Evolutionary conservation across 1,140 invertebrate species (phyloP).

Genomic region (Megathymus violae): DNA sequence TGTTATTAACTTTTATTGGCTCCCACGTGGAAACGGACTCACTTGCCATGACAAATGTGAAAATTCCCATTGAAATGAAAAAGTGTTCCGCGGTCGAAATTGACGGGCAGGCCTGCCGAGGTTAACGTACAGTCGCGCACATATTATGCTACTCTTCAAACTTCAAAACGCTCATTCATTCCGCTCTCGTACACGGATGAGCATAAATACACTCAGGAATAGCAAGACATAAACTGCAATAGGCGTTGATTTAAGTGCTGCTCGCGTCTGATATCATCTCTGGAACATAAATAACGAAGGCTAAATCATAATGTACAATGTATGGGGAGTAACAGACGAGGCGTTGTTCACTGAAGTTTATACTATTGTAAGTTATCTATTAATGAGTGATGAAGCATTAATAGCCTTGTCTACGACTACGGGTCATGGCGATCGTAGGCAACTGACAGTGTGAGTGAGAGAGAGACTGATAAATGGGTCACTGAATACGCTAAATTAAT

Average conservation of each 20-base stretch:
- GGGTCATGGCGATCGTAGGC: no score
- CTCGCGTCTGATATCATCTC: constrained; percentile 7
- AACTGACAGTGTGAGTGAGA: no score
- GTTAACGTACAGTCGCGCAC: background rate
- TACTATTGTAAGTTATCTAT: background rate
- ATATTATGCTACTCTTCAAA: background rate
- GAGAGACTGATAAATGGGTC: no score
- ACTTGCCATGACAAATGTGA: no score
- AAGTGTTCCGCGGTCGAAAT: background rate
- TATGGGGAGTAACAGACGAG: background rate
- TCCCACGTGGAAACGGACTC: no score
- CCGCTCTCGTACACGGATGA: background rate
- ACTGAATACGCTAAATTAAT: no score
- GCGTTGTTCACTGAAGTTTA: background rate
- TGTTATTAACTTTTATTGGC: no score
- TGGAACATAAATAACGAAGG: constrained; percentile 15
- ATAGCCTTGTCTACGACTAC: no score
- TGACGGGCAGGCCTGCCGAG: background rate
- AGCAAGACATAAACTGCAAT: constrained; percentile 8
- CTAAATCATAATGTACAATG: constrained; percentile 7
- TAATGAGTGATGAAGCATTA: background rate
- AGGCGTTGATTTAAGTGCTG: constrained; percentile 16
- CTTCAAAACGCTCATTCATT: background rate
- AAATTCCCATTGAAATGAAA: background rate
- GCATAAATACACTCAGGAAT: background rate